These are phyloP conservation scores for Picathartes gymnocephalus DNA, from an alignment of 2,113 vertebrate genomes.

Conservation along the genomic window DNA sequence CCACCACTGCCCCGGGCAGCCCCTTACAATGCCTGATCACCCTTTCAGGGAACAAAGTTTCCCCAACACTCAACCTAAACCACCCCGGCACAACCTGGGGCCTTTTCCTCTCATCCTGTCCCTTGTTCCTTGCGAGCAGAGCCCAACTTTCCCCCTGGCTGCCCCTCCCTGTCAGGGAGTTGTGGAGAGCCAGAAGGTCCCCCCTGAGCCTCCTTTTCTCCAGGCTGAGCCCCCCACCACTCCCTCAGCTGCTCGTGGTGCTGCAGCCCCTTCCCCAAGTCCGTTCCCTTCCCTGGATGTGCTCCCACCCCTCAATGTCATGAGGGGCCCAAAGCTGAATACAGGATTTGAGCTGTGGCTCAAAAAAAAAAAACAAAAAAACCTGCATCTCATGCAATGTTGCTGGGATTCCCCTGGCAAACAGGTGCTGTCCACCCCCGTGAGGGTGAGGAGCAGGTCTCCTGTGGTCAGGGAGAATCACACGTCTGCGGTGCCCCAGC, in stretches of 20 bases:
- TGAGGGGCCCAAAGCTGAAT: background rate
- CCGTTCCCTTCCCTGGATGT: fast-evolving
- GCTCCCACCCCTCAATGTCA: background rate
- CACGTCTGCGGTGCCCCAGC: fast-evolving
- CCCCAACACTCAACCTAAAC: background rate
- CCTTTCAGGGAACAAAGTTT: background rate
- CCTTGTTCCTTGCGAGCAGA: background rate
- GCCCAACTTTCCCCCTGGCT: fast-evolving
- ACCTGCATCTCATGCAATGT: background rate
- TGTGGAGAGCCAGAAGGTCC: fast-evolving
- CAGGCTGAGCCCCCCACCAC: background rate
- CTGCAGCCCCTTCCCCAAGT: background rate
- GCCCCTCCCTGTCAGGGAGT: background rate
- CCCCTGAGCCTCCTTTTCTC: background rate
- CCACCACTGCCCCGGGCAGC: background rate
- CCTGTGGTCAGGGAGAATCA: background rate
- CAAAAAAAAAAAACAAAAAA: too few species aligned
- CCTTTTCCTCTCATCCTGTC: background rate
- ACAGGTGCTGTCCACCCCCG: fast-evolving
- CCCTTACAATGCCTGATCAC: background rate
- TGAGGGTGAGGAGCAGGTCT: background rate
- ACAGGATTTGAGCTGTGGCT: background rate
- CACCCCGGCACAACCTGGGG: background rate
- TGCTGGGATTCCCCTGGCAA: background rate
- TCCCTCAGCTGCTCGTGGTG: background rate